Evolutionary conservation across 2,888 invertebrate species (phyloP), one percentile per base, ranked within the genome.

Genomic region (Diplolepis rosae): DNA sequence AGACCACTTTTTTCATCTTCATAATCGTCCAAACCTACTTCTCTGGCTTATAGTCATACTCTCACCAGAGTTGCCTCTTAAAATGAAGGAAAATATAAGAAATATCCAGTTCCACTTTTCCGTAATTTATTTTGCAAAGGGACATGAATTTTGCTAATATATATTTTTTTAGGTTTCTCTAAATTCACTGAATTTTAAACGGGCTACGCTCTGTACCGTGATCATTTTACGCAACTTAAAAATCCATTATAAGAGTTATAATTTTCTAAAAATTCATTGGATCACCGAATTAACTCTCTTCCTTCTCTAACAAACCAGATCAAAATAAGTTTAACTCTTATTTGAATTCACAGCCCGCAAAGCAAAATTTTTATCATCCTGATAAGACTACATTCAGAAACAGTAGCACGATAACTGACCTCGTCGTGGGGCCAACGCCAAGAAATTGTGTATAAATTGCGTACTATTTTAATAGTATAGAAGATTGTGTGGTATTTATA

Each of bases 81-180:
- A 9, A 5, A 48, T 4, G 18, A n/a, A 7, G 18, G 3, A 51
- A 51, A 7, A 28, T 52, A 27, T 13, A 24, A 32, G 13, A 28
- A 54, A 11, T 15, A 61, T 11, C 24, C 61, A 61, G 30, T 61
- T 61, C 39, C 35, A 35, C 22, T 39, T 61, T 61, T 61, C 39
- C 22, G 39, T 61, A 61, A 61, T 61, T 61, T 61, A 61, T 61
- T 61, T 61, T 61, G 61, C 61, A 61, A 61, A 61, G 61, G 61
- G 61, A 61, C 61, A 61, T 24, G 39, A 61, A 61, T 61, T 61
- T 61, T 61, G 61, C 39, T 61, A 61, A 51, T 61, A 24, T 50
- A 22, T 45, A 9, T 15, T 54, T 54, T 54, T 11, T 45, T 50
- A 24, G 22, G 22, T 61, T 50, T 39, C 22, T 32, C 13, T 35